Evolutionary conservation across 2,113 vertebrate genomes (phyloP).

Genomic region (Corvus hawaiiensis): DNA sequence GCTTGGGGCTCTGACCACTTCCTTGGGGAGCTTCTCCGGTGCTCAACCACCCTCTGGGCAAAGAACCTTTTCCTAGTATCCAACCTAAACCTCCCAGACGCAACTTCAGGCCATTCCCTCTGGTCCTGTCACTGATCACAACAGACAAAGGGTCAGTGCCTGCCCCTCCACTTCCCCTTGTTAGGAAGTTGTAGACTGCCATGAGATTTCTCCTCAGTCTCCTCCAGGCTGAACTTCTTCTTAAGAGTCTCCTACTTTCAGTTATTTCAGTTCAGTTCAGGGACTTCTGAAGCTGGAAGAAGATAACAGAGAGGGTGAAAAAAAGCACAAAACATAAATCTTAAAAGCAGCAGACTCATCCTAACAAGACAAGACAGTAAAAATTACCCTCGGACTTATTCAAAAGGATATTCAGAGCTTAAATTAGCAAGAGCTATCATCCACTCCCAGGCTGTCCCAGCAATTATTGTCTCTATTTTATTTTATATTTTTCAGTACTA

Average conservation of each 20-base stretch:
- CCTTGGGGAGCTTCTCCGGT: background rate
- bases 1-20: background rate
- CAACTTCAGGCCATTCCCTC: background rate
- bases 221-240: background rate
- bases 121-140: background rate
- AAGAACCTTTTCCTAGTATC: background rate
- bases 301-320: background rate
- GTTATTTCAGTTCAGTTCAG: background rate
- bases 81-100: background rate
- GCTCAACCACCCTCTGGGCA: background rate
- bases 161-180: background rate
- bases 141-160: background rate
- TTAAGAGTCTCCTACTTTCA: background rate
- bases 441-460: background rate
- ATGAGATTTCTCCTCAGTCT: background rate
- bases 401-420: background rate
- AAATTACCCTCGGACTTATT: background rate
- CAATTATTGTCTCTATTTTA: background rate
- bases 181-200: rapidly evolving
- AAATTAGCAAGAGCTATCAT: background rate
- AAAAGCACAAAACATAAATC: background rate
- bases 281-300: background rate
- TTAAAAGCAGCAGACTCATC: background rate
- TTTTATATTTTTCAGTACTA: background rate
- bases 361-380: background rate